Evolutionary conservation across 1,140 invertebrate genomes (phyloP).

Genomic region (Diploscapter pachys): DNA sequence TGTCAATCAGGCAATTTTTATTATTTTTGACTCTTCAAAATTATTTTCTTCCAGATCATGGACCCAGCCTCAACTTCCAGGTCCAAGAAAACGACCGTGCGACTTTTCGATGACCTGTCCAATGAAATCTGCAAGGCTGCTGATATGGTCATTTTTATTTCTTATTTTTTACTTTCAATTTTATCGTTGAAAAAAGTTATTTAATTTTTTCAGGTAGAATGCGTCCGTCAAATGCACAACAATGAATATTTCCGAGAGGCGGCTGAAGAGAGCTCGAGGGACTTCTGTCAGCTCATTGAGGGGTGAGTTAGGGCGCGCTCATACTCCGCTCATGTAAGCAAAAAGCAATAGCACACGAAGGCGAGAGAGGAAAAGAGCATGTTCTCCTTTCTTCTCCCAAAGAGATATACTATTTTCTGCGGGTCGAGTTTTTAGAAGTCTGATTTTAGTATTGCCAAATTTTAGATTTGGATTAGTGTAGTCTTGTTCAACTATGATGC

Average conservation of each 20-base stretch:
- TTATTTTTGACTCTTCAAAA: too few relatives aligned
- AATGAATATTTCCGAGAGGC: conserved; percentile 28
- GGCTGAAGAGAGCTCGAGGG: conserved; percentile 31
- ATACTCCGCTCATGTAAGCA: too few relatives aligned
- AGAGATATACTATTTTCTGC: too few relatives aligned
- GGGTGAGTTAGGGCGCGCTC: conserved; percentile 5
- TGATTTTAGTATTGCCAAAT: too few relatives aligned
- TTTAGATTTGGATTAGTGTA: too few relatives aligned
- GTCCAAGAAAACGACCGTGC: conserved; percentile 26
- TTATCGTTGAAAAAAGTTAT: conserved; percentile 12
- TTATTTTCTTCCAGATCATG: too few relatives aligned
- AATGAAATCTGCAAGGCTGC: conserved; percentile 42
- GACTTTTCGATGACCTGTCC: conserved; percentile 41
- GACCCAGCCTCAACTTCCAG: neutral
- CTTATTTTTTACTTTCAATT: neutral
- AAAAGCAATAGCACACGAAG: too few relatives aligned
- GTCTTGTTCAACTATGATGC: too few relatives aligned
- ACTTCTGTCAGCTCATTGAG: conserved; percentile 41
- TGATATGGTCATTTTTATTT: conserved; percentile 25
- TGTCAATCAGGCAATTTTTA: conserved; percentile 20
- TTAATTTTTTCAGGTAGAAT: conserved; percentile 35
- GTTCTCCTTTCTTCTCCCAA: too few relatives aligned
- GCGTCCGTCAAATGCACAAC: conserved; percentile 33
- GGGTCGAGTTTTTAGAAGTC: too few relatives aligned
- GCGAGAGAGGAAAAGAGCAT: too few relatives aligned